Base-by-base conservation (phyloP, 2,113 vertebrate genomes). In the Zosterops hypoxanthus region DNA sequence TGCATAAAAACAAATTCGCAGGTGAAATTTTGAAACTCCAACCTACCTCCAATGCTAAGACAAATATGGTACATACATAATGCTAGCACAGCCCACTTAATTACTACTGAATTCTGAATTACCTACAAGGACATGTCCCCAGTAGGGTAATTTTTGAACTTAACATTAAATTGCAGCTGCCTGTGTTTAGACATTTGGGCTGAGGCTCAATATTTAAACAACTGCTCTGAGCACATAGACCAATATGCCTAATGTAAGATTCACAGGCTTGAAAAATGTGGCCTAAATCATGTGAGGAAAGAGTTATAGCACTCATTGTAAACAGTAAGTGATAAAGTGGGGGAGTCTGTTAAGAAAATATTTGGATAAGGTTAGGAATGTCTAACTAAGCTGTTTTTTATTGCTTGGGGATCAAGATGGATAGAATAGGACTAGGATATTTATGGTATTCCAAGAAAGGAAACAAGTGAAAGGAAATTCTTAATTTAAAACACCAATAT, bases 381-480 rank as follows among this genome's bases (percentile, higher is more conserved):
- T 72, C 76, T 78, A 93, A 92, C 80, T 84, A 95, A 92, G 92
- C 79, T 93, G 80, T 0, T 90, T 95, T 96, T 95, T 95, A 90
- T 94, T 96, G 80, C 83, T 91, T 17, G 12, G 50, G 68, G 81
- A 93, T 94, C 78, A 95, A 92, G 88, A 88, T 20, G 47, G 76
- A 81, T 90, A 84, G 73, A 96, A 82, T 36, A 82, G 31, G 34
- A 76, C 66, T 90, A 81, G n/a, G 47, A 69, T 88, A 88, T 84
- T 88, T 94, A 92, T 50, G 47, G 55, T 90, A 91, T 71, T 90
- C 60, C 36, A 86, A 88, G 41, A 95, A 93, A 56, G 57, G 81
- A 94, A 95, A 82, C 63, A 65, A 96, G 59, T 31, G 23, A 96
- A 96, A 85, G 49, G 69, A 92, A 95, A 91, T 91, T 85, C 90